Percentiles rank a stretch among this genome's conserved stretches.
Conservation (phyloP, 2,888 invertebrate genomes). For the Nebria salina region DNA sequence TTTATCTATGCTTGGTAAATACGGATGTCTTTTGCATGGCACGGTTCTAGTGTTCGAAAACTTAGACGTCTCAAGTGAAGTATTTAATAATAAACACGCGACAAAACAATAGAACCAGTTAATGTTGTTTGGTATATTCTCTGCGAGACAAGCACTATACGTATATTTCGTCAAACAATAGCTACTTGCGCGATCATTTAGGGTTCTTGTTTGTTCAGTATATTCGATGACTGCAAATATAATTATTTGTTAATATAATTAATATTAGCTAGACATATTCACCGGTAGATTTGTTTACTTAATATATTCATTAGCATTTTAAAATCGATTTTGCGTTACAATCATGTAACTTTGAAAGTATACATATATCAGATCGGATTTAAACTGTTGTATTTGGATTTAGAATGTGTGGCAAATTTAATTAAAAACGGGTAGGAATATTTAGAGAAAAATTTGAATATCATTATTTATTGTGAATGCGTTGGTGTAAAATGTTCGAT, state of each 20-base stretch:
- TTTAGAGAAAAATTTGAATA: too few relatives aligned
- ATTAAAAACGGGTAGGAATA: too few relatives aligned
- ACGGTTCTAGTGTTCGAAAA: not conserved
- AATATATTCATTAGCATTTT: too few relatives aligned
- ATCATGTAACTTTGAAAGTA: too few relatives aligned
- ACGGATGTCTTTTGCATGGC: not conserved
- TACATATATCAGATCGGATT: too few relatives aligned
- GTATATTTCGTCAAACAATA: not conserved
- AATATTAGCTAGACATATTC: too few relatives aligned
- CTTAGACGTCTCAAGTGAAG: not conserved
- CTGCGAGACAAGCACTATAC: not conserved
- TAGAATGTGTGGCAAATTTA: too few relatives aligned
- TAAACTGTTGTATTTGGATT: too few relatives aligned
- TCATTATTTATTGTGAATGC: too few relatives aligned
- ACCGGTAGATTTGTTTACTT: too few relatives aligned
- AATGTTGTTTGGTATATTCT: not conserved
- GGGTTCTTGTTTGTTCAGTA: not conserved
- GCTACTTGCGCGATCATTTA: not conserved
- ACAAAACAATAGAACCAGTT: conserved; percentile 1
- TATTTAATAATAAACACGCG: conserved; percentile 1
- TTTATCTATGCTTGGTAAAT: not conserved
- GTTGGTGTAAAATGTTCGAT: too few relatives aligned
- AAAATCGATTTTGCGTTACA: too few relatives aligned
- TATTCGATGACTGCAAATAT: not conserved
- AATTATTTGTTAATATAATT: not conserved